phyloP scores from a whole-genome alignment of 35 echinoderm and acorn worm species.

The Apostichopus japonicus region DNA sequence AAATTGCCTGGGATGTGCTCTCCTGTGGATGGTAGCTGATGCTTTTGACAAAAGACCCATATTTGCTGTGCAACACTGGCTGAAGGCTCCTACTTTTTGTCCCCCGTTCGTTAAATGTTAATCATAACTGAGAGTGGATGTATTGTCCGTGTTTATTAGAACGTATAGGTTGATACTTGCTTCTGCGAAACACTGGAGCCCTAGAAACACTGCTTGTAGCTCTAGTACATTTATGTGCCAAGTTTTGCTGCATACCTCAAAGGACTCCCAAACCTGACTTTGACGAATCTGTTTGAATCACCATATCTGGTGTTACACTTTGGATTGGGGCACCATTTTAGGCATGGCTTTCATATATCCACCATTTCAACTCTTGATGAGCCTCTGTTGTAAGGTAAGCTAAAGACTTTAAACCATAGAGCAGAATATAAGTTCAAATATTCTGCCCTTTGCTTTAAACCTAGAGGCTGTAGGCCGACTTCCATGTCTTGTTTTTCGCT shows the following conservation, averaged over 20 bases:
- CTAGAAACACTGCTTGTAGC: conserved; percentile 8
- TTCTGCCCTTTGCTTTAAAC: too few relatives aligned
- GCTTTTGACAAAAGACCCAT: conserved; percentile 37
- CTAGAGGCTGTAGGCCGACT: too few relatives aligned
- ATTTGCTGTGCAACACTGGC: neutral
- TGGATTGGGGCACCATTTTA: conserved; percentile 20
- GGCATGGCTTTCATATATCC: neutral
- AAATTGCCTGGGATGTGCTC: conserved; percentile 51
- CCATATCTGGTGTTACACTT: neutral
- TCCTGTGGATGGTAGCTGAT: neutral
- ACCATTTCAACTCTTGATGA: conserved; percentile 31
- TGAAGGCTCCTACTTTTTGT: conserved; percentile 3
- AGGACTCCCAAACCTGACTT: conserved; percentile 1
- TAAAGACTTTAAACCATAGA: neutral
- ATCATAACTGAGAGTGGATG: conserved; percentile 32
- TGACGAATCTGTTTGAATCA: conserved; percentile 41
- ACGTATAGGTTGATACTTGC: conserved; percentile 6
- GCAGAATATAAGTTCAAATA: too few relatives aligned
- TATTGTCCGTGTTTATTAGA: conserved; percentile 41
- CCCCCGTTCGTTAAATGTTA: conserved; percentile 43
- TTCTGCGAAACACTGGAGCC: conserved; percentile 33
- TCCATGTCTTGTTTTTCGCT: too few relatives aligned
- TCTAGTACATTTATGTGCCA: conserved; percentile 59
- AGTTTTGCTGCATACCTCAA: neutral
- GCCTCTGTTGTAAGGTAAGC: neutral